Base-by-base conservation (phyloP, 2,797 vertebrate species). In the Phoxinus dragarum region DNA sequence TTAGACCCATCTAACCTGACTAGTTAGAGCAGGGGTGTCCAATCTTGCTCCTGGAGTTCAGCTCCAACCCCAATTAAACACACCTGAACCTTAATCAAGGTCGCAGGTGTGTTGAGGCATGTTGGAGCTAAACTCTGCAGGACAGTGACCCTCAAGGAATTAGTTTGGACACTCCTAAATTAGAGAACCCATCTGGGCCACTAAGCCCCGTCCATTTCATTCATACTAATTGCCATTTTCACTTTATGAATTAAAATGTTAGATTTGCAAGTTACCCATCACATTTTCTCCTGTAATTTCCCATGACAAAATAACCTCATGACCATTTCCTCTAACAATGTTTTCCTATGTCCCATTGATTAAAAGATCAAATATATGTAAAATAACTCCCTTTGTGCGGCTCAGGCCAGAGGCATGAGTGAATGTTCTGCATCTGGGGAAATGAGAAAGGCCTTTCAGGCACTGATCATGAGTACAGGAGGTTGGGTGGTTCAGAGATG, bases 401-500 rank as follows among this genome's bases (percentile, higher is more conserved):
- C 31, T 9, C n/a, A 1, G 14, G 61, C 73, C 61, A n/a, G 61
- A 77, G 81, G 69, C 40, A 17, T 8, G 36, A 42, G 34, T 27
- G 16, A 84, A 3, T 49, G 69, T 36, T 42, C 12, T 19, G 59
- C 59, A 12, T 64, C 11, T 40, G 42, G 36, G 74, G 54, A 52
- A 69, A 75, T 76, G 56, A 44, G 27, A 80, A 34, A n/a, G 40
- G 4, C 27, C 8, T 64, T 64, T 21, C 78, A 59, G 38, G 67
- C 52, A 27, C 44, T 54, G 64, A 56, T 85, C 77, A 85, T 88
- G 86, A 85, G 67, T 71, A 67, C 82, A 38, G 71, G 38, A 74
- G 73, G 69, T 54, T 87, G 77, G 59, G 72, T 75, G 52, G 42
- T 59, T 79, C 54, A 64, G 67, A 84, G 68, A 88, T 86, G 82